Base-by-base conservation (phyloP, 2,888 invertebrate genomes). In the Prosapia bicincta region DNA sequence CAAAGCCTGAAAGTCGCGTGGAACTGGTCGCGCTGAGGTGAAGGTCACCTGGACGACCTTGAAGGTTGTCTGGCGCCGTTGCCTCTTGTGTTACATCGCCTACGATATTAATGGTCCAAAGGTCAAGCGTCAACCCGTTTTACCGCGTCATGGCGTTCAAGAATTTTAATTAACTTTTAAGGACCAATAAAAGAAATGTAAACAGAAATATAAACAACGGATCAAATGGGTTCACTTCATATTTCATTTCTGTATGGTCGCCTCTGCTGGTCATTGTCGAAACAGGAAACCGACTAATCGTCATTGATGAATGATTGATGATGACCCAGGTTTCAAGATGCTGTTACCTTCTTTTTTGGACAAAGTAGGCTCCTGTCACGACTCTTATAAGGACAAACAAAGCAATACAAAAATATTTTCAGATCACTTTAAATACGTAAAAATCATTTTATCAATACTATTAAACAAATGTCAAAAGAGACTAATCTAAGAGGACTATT, bases 111-210 rank as follows among this genome's bases (percentile, higher is more conserved):
- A 38, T 38, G 38, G 13, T 38, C 38, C 38, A 38, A 38, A 38
- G 38, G 38, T 38, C 38, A 38, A 38, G 38, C 6, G 38, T 38
- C 38, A 38, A 7, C 38, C 13, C 38, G 38, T 38, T 38, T 13
- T 38, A 38, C 38, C 13, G 13, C 38, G 38, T 13, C n/a, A 54
- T 20, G 20, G 54, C n/a, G 54, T 54, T 20, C 54, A 54, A 20
- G 54, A 54, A 54, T 54, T 54, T 54, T 54, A 54, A 54, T 54
- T 54, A 54, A 54, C 54, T 54, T 54, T 54, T 54, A 54, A 54
- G 54, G 54, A 54, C 54, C 54, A 54, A 54, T 54, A 54, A 54
- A 54, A 54, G 54, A 54, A 54, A 20, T 54, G 54, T 54, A 54
- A 54, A 54, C 54, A 54, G 54, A 54, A 54, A 10, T 54, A 54